Base-by-base conservation (phyloP, 2,888 invertebrate species). In the Fragum fragum region DNA sequence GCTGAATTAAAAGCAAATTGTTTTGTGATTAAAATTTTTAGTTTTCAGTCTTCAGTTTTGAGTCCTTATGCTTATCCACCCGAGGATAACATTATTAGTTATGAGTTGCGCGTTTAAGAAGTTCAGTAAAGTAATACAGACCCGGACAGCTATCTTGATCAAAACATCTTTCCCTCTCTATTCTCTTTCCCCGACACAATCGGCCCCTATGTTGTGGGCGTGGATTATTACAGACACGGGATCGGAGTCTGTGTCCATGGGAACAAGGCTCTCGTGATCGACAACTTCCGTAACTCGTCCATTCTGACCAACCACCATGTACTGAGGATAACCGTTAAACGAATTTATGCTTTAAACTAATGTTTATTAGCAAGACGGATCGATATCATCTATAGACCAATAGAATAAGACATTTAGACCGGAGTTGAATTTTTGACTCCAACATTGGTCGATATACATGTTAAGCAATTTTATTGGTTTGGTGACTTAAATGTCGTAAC, bases 161-260 rank as follows among this genome's bases (percentile, higher is more conserved):
- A 69, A 88, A 85, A 84, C 93, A 93, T 9, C 84, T 73, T 26
- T 86, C 78, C 16, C 87, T 79, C 21, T 91, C 91, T 11, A 89
- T 87, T 29, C 86, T 79, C 23, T 82, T 78, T 5, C 93, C 93
- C 6, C 81, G 69, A 74, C 93, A 93, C 26, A 82, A 83, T 28
- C 79, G 85, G 0, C 93, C 93, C 3, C 91, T 90, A 81, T 92
- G 83, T 29, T 81, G 80, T 2, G 93, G 92, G 21, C 89, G 73
- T 0, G 93, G 93, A 42, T 91, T 88, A 16, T 91, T 90, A 82
- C 93, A 93, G n/a, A 87, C 89, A 6, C 93, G 87, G 16, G 91
- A 87, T 2, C 93, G 84, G 18, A 91, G 81, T 36, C 89, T 85
- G 74, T 81, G 84, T 1, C 93, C 93, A 28, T 73, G 69, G 21